Evolutionary conservation across 2,113 vertebrate genomes (phyloP), one percentile per base, ranked within the genome.

Genomic region (Neotragus moschatus): DNA sequence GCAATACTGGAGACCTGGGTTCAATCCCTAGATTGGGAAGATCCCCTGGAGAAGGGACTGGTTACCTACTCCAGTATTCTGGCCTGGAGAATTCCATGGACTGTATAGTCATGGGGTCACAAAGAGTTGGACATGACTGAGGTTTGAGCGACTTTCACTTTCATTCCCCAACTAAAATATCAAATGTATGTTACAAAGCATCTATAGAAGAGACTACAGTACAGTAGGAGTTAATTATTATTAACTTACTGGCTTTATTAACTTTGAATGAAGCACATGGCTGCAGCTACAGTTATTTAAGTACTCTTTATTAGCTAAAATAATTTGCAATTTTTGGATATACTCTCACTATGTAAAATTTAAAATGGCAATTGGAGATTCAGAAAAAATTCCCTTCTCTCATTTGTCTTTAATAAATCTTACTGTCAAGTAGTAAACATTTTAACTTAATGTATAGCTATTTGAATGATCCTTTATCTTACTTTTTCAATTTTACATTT

Each of bases 241-340:
- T 98, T 98, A 98, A 97, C 91, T 98, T 94, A 95, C 97, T 94
- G 96, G 80, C 88, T 98, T 98, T 97, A 98, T 98, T 98, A 98
- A 97, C 95, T 95, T 96, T 98, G 98, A 98, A 95, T 97, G 96
- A 98, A 88, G 88, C 56, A 94, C 61, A 92, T 73, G 92, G 70
- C 88, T 89, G 82, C 92, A 94, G 85, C 92, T 95, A 97, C 88
- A 97, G 92, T 97, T 97, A 95, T 95, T 98, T 98, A 97, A 97
- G 70, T 43, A 63, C 96, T 94, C 90, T 60, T 97, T 84, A 98
- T 98, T 98, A 98, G 85, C 80, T 96, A 96, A 97, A 94, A 98
- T 95, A 94, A 97, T 96, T 98, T 80, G 88, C 86, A 60, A 47
- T 84, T 96, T 98, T 97, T 96, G 90, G 90, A 95, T 33, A 88